Evolutionary conservation across 2,888 invertebrate genomes (phyloP), one percentile per base, ranked within the genome.

Genomic region (Zootermopsis nevadensis): DNA sequence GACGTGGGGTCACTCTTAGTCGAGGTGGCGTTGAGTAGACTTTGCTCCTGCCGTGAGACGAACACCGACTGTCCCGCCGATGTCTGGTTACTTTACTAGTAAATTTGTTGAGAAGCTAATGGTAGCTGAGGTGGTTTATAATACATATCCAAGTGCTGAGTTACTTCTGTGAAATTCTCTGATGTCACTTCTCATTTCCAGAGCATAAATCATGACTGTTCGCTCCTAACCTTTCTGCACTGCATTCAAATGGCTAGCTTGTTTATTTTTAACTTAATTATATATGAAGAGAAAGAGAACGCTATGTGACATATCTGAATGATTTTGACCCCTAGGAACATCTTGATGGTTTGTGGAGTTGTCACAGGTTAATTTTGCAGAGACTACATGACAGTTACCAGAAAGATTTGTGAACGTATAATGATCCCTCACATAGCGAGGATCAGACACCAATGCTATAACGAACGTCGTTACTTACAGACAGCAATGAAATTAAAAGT

Each of bases 291-390:
- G 27, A 67, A n/a, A 67, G 31, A 19, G 8, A 15, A 27, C 15
- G 15, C 31, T 30, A 67, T 31, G 67, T 27, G 67, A 27, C 30
- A 27, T 30, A 31, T 27, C 67, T 67, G 67, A 67, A 8, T 30
- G 67, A 67, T 67, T 67, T 30, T 31, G 67, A 67, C 67, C 67
- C 22, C 67, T 60, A 1, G 1, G 67, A 31, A 8, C 67, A 31
- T 67, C 67, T 67, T 67, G 67, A 67, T 67, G 7, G 30, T 12
- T 67, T 67, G 24, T 60, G 22, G 60, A 60, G n/a, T n/a, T 60
- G 27, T 67, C 67, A 27, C 55, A 6, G 22, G n/a, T n/a, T 55
- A 22, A 55, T 55, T 55, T 27, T 19, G 67, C 67, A 31, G 67
- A 15, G 30, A 27, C 30, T 0, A 67, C 67, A 10, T 67, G 67